These are phyloP conservation scores for Smithornis capensis DNA, from an alignment of 2,113 vertebrate species.

Conservation along the genomic window DNA sequence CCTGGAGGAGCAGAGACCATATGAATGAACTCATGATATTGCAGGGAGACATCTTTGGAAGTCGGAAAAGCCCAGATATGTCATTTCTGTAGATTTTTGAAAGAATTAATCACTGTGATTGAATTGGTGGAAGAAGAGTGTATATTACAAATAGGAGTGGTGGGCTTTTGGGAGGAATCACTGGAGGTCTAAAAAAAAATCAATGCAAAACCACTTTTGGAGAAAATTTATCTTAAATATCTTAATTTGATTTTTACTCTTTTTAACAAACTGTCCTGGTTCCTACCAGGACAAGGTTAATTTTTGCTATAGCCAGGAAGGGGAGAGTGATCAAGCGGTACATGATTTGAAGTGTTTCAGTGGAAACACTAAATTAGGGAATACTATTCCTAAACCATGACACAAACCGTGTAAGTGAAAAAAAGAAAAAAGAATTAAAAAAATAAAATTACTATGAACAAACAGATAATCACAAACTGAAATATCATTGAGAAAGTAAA, in stretches of 20 bases:
- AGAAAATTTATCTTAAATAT: neutral
- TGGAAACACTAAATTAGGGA: neutral
- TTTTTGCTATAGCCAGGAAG: neutral
- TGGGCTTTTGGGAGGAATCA: accelerated
- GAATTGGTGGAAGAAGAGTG: neutral
- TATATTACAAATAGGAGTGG: neutral
- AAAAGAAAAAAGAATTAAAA: too few relatives aligned
- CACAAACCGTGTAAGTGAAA: neutral
- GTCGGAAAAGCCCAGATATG: neutral
- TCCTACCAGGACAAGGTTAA: neutral
- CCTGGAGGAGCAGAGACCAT: neutral
- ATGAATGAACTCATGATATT: neutral
- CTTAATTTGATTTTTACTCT: neutral
- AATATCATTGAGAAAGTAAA: neutral
- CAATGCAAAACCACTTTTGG: neutral
- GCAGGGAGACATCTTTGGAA: neutral
- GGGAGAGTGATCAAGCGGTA: neutral
- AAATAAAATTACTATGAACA: neutral
- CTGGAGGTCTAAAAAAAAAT: neutral
- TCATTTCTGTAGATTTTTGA: neutral
- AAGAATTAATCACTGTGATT: neutral
- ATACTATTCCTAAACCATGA: neutral
- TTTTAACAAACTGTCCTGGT: neutral
- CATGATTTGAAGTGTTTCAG: neutral
- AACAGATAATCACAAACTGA: neutral